Evolutionary conservation across 2,797 vertebrate genomes (phyloP).

Genomic region (Falco novaeseelandiae): DNA sequence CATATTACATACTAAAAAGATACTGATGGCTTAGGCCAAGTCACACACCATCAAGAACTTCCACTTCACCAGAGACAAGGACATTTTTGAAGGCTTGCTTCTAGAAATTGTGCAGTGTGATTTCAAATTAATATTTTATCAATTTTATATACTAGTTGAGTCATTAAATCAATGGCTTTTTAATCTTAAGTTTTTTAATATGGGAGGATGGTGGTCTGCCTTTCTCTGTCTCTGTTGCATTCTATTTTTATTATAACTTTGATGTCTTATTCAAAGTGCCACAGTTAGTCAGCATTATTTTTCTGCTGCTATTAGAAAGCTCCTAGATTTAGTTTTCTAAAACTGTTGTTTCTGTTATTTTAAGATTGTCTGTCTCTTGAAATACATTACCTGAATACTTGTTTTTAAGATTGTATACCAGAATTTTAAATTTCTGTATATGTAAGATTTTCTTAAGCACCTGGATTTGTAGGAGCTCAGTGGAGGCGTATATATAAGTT

Average conservation of each 20-base stretch:
- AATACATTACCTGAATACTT: not conserved
- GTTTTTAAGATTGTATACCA: not conserved
- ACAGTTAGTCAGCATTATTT: not conserved
- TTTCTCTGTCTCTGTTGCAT: not conserved
- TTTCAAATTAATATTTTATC: not conserved
- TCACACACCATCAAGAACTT: not conserved
- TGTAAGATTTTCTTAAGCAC: not conserved
- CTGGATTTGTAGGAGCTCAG: not conserved
- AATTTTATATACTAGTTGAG: not conserved
- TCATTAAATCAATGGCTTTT: not conserved
- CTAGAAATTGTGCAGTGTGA: not conserved
- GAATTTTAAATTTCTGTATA: not conserved
- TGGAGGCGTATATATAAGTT: not conserved
- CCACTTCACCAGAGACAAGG: not conserved
- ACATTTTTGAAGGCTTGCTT: not conserved
- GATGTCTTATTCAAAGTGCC: not conserved
- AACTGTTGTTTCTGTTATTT: not conserved
- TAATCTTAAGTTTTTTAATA: not conserved
- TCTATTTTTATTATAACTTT: not conserved
- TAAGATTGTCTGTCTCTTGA: not conserved
- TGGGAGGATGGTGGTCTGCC: not conserved
- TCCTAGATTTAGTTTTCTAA: not conserved
- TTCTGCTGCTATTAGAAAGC: not conserved
- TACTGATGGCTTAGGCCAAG: not conserved
- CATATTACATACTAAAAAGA: not conserved